Evolutionary conservation across 2,888 invertebrate genomes (phyloP).

Genomic region (Eucriotettix oculatus): DNA sequence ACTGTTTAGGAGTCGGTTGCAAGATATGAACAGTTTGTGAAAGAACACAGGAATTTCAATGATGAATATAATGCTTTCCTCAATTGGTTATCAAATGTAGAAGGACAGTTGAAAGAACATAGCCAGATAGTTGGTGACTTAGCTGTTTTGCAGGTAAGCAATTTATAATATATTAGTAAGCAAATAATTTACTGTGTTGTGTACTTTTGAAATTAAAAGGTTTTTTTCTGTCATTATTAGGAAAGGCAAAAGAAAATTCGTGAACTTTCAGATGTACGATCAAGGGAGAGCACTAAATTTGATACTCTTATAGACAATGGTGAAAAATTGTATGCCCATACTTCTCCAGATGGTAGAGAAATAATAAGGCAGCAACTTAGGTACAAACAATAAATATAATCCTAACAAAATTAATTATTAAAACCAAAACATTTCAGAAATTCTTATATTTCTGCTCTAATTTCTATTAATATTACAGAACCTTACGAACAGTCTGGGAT

Average conservation of each 20-base stretch:
- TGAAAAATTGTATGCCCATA: conserved; percentile 82
- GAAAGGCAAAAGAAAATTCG: conserved; percentile 66
- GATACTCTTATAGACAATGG: conserved; percentile 75
- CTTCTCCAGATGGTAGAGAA: conserved; percentile 88
- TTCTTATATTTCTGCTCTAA: background rate
- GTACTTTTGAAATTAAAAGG: no score
- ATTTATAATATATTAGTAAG: conserved; percentile 2
- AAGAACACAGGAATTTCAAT: conserved; percentile 71
- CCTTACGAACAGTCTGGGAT: conserved; percentile 75
- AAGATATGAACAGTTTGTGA: conserved; percentile 67
- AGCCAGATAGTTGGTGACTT: conserved; percentile 78
- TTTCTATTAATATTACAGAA: conserved; percentile 24
- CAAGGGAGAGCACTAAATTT: conserved; percentile 61
- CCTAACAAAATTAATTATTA: background rate
- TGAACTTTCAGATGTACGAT: conserved; percentile 60
- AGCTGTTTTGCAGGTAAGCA: conserved; percentile 37
- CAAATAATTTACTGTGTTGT: background rate
- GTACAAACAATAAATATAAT: conserved; percentile 10
- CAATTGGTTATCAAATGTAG: conserved; percentile 55
- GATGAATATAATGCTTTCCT: conserved; percentile 52
- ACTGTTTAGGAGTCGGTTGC: conserved; percentile 49
- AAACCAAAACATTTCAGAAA: background rate
- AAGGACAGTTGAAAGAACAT: conserved; percentile 55
- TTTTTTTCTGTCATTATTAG: conserved; percentile 27
- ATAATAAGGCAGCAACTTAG: conserved; percentile 72